These are phyloP conservation scores for Scolopax mira DNA, from an alignment of 2,113 vertebrate species.

Conservation along the genomic window DNA sequence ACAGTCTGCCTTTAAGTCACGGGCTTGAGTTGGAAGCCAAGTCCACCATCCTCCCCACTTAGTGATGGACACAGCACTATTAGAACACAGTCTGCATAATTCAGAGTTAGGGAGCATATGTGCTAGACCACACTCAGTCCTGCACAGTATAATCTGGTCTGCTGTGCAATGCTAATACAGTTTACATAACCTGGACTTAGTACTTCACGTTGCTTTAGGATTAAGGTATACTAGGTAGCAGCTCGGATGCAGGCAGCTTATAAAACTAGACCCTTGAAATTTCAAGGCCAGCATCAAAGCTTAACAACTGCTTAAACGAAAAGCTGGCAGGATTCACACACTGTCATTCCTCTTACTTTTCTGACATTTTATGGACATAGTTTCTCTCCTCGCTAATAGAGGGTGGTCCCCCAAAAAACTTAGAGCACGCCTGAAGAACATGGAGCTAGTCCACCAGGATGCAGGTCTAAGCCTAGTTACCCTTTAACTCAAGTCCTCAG, in stretches of 20 bases:
- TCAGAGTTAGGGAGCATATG: fast-evolving
- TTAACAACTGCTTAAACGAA: background rate
- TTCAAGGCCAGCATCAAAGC: background rate
- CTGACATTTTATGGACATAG: background rate
- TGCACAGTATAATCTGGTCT: background rate
- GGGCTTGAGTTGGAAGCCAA: slow-evolving; percentile 10
- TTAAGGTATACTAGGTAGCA: background rate
- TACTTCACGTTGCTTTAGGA: too few species aligned
- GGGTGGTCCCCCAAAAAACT: background rate
- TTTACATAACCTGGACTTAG: background rate
- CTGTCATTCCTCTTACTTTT: background rate
- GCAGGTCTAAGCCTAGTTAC: background rate
- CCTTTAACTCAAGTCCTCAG: background rate
- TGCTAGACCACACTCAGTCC: too few species aligned
- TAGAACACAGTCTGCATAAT: background rate
- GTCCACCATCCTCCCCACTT: background rate
- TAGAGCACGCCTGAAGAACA: background rate
- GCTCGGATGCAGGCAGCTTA: background rate
- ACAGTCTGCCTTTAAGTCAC: slow-evolving; percentile 38
- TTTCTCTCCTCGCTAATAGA: background rate
- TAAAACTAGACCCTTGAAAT: background rate
- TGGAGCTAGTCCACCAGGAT: background rate
- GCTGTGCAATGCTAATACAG: background rate
- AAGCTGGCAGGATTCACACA: background rate
- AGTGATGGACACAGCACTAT: background rate